Evolutionary conservation across 2,888 invertebrate genomes (phyloP).

Genomic region (Pachydiplax longipennis): DNA sequence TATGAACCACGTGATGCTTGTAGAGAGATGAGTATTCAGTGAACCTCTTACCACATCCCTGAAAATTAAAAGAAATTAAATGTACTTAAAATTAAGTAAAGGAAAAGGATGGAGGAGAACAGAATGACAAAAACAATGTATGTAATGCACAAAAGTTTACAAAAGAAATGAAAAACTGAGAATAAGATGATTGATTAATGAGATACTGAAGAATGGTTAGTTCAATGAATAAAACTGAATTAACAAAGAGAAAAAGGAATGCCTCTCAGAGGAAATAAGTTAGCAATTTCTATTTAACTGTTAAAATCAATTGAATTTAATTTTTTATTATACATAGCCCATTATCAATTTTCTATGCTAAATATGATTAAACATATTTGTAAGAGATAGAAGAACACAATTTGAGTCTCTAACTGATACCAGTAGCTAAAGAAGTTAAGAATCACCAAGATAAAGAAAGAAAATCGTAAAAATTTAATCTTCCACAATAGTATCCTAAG

Average conservation of each 20-base stretch:
- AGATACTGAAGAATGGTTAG: too few relatives aligned
- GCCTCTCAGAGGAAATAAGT: too few relatives aligned
- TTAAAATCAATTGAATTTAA: too few relatives aligned
- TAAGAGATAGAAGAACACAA: too few relatives aligned
- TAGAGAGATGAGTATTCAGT: conserved; percentile 75
- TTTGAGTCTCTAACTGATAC: too few relatives aligned
- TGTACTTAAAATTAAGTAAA: conserved; percentile 38
- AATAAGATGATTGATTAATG: background rate
- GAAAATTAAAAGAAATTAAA: conserved; percentile 49
- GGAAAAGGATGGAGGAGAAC: background rate
- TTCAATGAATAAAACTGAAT: too few relatives aligned
- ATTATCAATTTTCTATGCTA: too few relatives aligned
- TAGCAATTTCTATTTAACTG: too few relatives aligned
- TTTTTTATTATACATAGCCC: too few relatives aligned
- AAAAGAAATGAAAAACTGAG: background rate
- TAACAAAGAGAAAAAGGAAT: too few relatives aligned
- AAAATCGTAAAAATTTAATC: background rate
- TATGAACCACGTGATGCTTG: conserved; percentile 71
- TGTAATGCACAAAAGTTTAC: background rate
- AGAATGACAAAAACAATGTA: background rate
- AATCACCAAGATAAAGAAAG: background rate
- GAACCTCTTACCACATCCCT: conserved; percentile 70
- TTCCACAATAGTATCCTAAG: background rate
- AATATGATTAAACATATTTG: too few relatives aligned
- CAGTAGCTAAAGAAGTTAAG: background rate